Evolutionary conservation across 1,140 invertebrate genomes (phyloP).

Genomic region (Eupristina koningsbergeri): DNA sequence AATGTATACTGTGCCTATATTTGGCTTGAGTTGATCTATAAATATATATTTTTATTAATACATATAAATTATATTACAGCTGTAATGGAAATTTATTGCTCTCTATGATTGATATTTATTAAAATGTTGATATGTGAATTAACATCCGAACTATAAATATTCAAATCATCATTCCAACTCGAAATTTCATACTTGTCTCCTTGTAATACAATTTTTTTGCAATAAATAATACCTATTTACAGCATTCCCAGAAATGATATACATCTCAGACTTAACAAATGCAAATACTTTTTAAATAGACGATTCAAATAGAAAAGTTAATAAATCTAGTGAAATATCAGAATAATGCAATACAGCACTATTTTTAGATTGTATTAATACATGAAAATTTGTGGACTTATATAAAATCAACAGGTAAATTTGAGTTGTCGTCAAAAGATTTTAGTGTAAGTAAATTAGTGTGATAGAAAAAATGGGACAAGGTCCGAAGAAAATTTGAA

Average conservation of each 20-base stretch:
- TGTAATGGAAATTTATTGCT: no score
- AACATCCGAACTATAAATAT: neutral
- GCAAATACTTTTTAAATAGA: neutral
- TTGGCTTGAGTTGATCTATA: no score
- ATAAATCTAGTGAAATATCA: neutral
- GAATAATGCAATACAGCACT: no score
- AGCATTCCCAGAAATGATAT: neutral
- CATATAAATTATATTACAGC: no score
- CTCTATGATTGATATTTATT: no score
- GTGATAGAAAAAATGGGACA: constrained; percentile 42
- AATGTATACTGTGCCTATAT: no score
- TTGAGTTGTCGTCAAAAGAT: no score
- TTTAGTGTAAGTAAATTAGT: no score
- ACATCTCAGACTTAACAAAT: neutral
- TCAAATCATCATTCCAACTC: neutral
- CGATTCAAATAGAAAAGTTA: neutral
- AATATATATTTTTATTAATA: no score
- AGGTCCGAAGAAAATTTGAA: constrained; percentile 50
- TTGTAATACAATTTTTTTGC: neutral
- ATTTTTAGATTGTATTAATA: no score
- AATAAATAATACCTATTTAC: neutral
- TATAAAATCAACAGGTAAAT: no score
- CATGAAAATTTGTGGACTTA: no score
- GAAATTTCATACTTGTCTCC: neutral
- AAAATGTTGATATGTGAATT: neutral